These are phyloP conservation scores for Platichthys stellatus DNA, from an alignment of 2,113 vertebrate species.

Conservation along the genomic window DNA sequence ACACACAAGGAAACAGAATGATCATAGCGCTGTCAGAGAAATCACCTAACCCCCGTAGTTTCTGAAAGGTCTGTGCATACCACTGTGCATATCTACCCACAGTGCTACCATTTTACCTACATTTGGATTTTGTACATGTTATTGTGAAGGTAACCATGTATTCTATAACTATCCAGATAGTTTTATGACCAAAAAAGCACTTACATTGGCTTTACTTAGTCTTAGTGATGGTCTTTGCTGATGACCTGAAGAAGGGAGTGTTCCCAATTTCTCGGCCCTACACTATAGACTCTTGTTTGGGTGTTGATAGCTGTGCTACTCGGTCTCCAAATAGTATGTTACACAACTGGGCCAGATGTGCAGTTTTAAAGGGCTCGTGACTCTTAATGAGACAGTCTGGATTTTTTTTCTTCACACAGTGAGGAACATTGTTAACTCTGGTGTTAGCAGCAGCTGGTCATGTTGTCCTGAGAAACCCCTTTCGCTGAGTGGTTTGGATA, in stretches of 20 bases:
- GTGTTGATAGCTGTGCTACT: background rate
- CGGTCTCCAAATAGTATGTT: background rate
- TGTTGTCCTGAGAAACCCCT: background rate
- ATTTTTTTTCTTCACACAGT: too few relatives aligned
- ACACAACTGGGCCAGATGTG: slow-evolving; percentile 1
- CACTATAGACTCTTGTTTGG: background rate
- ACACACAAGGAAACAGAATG: too few relatives aligned
- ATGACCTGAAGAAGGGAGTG: background rate
- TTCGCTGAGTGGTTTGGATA: too few relatives aligned
- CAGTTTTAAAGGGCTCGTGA: background rate
- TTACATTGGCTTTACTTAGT: background rate
- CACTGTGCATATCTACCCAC: too few relatives aligned
- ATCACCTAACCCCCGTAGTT: too few relatives aligned
- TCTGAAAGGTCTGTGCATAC: too few relatives aligned
- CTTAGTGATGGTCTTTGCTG: background rate
- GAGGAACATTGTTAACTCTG: too few relatives aligned
- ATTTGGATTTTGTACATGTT: background rate
- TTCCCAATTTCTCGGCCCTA: background rate
- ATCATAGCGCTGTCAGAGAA: too few relatives aligned
- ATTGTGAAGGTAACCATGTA: background rate
- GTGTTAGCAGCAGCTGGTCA: background rate
- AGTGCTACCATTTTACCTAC: too few relatives aligned
- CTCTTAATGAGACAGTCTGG: too few relatives aligned
- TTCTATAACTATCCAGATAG: too few relatives aligned
- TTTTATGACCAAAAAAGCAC: background rate